Conservation (phyloP, 1,140 invertebrate species). For the Zaprionus kolodkinae region DNA sequence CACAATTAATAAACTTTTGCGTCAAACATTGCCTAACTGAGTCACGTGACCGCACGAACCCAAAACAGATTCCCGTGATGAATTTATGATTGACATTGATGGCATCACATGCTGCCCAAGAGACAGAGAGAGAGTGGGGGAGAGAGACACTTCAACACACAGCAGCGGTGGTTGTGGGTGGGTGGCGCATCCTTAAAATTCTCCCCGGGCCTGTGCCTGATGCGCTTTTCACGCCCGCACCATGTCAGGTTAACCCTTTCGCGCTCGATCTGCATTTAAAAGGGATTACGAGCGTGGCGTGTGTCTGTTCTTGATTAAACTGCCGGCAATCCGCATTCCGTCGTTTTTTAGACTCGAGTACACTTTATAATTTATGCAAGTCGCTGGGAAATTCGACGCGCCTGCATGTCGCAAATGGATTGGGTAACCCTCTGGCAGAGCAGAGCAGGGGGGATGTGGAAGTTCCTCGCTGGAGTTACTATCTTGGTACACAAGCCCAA, state of each 20-base stretch:
- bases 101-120: conserved; percentile 32
- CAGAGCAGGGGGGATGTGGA: conserved; percentile 12
- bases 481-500: neutral
- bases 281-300: conserved; percentile 65
- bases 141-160: conserved; percentile 62
- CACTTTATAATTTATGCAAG: conserved; percentile 77
- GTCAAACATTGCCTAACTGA: conserved; percentile 75
- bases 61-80: conserved; percentile 82
- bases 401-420: conserved; percentile 64
- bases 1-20: conserved; percentile 73
- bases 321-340: conserved; percentile 45
- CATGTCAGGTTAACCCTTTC: conserved; percentile 58
- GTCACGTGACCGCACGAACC: conserved; percentile 78
- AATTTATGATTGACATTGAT: conserved; percentile 83
- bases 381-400: conserved; percentile 68
- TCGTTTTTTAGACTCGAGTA: conserved; percentile 16
- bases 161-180: too few species aligned
- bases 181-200: conserved; percentile 27
- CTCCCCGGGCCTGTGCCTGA: conserved; percentile 36
- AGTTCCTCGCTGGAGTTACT: neutral
- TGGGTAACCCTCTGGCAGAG: conserved; percentile 33
- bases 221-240: conserved; percentile 78
- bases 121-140: too few species aligned
- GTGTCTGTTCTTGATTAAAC: conserved; percentile 77
- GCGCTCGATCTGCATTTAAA: conserved; percentile 64